Evolutionary conservation across 2,113 vertebrate species (phyloP).

Genomic region (Oxygymnocypris stewartii): DNA sequence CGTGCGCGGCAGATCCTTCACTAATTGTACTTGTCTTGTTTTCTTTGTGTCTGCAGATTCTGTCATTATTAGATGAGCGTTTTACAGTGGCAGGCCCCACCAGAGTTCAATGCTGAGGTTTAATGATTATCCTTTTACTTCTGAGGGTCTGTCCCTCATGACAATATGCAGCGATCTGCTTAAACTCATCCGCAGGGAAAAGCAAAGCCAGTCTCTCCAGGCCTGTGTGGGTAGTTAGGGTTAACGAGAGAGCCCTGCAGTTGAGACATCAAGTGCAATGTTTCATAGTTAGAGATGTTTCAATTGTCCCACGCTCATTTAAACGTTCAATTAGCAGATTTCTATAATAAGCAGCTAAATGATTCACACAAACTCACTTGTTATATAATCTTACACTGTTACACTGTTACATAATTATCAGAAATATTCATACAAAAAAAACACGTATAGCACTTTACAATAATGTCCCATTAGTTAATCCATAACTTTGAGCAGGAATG

Average conservation of each 20-base stretch:
- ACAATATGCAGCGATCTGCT: constrained; percentile 47
- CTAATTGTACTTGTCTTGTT: constrained; percentile 49
- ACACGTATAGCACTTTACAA: no score
- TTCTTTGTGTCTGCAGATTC: constrained; percentile 36
- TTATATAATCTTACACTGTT: not conserved
- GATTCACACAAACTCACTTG: not conserved
- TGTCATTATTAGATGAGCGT: constrained; percentile 3
- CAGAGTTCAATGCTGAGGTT: constrained; percentile 34
- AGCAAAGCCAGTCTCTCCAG: constrained; percentile 31
- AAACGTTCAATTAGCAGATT: not conserved
- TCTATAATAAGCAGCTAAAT: constrained; percentile 6
- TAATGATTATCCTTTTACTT: constrained; percentile 57
- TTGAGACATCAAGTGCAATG: not conserved
- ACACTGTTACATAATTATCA: not conserved
- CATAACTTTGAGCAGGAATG: not conserved
- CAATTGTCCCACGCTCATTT: not conserved
- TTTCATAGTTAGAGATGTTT: not conserved
- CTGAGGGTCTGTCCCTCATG: constrained; percentile 34
- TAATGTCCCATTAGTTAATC: no score
- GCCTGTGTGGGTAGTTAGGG: not conserved
- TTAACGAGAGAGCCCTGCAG: not conserved
- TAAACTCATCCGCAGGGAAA: constrained; percentile 40
- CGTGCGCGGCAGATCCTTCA: constrained; percentile 31
- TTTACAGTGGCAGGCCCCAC: not conserved
- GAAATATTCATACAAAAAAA: no score